Percentiles rank a stretch among this genome's conserved stretches.
Evolutionary conservation across 2,113 vertebrate genomes (phyloP).

Genomic region (Etia nguti): DNA sequence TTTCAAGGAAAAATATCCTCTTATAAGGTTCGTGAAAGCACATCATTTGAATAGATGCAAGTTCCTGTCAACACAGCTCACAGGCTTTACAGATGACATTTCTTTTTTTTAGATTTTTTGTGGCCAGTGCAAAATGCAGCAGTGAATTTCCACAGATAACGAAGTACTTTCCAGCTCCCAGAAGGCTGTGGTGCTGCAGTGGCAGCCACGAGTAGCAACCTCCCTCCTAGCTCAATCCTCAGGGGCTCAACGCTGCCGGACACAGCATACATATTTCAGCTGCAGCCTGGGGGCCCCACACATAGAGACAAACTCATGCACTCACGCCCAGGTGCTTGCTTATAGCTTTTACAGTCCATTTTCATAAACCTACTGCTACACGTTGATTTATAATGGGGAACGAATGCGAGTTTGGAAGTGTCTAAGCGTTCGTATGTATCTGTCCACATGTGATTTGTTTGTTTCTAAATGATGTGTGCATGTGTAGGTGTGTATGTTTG

Average conservation of each 20-base stretch:
- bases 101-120: neutral
- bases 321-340: neutral
- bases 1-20: neutral
- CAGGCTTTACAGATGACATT: neutral
- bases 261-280: constrained; percentile 62
- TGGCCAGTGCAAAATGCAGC: neutral
- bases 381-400: neutral
- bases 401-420: neutral
- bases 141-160: constrained; percentile 1
- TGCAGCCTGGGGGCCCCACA: constrained; percentile 22
- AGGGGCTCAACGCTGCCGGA: constrained; percentile 26
- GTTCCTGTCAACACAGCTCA: neutral
- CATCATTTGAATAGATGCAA: neutral
- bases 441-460: neutral
- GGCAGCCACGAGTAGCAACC: constrained; percentile 20
- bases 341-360: neutral
- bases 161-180: constrained; percentile 20
- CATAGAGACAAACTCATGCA: neutral
- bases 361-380: neutral
- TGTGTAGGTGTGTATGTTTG: neutral
- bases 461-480: neutral
- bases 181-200: constrained; percentile 13
- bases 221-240: constrained; percentile 15
- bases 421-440: neutral
- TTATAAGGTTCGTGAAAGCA: neutral